Evolutionary conservation across 2,888 invertebrate species (phyloP), one percentile per base, ranked within the genome.

Genomic region (Zygothrica quintamaculata): DNA sequence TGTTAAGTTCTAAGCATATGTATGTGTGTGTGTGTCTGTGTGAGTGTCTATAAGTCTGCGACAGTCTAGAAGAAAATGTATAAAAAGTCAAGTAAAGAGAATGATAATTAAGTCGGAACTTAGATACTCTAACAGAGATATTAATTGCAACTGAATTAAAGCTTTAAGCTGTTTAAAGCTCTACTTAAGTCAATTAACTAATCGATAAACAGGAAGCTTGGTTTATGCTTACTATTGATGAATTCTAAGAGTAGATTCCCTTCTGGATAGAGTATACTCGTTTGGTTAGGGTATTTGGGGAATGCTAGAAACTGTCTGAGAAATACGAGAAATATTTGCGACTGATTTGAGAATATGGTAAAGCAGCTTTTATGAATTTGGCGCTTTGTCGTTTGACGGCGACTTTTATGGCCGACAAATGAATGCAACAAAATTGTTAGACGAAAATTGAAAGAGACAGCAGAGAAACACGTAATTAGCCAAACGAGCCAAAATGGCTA

Each of bases 351-450:
- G 82, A 78, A 84, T 81, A 81, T 81, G 80, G 80, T 67, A 76
- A 81, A 62, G 66, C 74, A 67, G 70, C 71, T 74, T 74, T n/a
- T 64, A 44, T 70, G 55, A 65, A 48, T 77, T 84, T 80, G 77
- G 61, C 71, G 73, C 78, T 75, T 82, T 68, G 65, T 57, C 42
- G 61, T 58, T n/a, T 60, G 82, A 71, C 85, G 79, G 76, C 82
- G 71, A 85, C 85, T 78, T 81, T 85, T 81, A 85, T 81, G 80
- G 80, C 65, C 79, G 85, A 81, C 82, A 82, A 80, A 84, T 80
- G 85, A 85, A 82, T 79, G 77, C 74, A 79, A 66, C 82, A 75
- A 74, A 75, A 65, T 74, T 68, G 84, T 73, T 59, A 78, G 68
- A 81, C 76, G 78, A 84, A 80, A 81, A 81, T 81, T 84, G 71